Conservation (phyloP, 1,140 invertebrate species). For the Scylla paramamosain region DNA sequence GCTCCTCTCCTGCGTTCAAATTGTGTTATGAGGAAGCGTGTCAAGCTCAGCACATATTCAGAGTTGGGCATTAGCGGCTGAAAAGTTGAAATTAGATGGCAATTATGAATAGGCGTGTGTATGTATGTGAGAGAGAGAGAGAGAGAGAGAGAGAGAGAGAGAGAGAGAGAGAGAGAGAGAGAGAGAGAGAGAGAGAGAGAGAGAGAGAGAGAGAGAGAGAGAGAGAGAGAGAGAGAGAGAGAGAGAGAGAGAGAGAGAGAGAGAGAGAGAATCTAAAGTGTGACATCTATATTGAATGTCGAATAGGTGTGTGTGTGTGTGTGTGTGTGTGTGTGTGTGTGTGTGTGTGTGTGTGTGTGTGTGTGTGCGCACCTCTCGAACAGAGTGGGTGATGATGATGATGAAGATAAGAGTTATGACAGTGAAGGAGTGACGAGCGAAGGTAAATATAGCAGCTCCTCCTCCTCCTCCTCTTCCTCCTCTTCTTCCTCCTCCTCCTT, state of each 20-base stretch:
- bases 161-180: not conserved
- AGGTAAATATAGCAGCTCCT: not conserved
- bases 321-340: constrained; percentile 19
- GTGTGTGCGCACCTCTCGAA: too few relatives aligned
- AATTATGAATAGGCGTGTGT: not conserved
- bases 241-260: constrained; percentile 24
- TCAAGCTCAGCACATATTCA: too few relatives aligned
- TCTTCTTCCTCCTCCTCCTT: too few relatives aligned
- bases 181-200: constrained; percentile 40
- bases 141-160: not conserved
- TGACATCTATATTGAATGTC: too few relatives aligned
- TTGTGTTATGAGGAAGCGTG: too few relatives aligned
- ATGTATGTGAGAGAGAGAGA: not conserved
- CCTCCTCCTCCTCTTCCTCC: too few relatives aligned
- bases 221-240: constrained; percentile 31
- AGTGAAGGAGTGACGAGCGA: not conserved
- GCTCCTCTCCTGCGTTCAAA: too few relatives aligned
- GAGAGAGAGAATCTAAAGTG: not conserved
- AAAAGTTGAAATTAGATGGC: too few relatives aligned
- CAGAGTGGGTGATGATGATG: not conserved
- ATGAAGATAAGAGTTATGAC: not conserved
- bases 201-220: constrained; percentile 37
- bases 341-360: constrained; percentile 14
- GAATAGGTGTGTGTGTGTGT: not conserved
- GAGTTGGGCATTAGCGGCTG: too few relatives aligned